phyloP scores from a whole-genome alignment of 2,888 invertebrate species.

The Laspeyria flexula region DNA sequence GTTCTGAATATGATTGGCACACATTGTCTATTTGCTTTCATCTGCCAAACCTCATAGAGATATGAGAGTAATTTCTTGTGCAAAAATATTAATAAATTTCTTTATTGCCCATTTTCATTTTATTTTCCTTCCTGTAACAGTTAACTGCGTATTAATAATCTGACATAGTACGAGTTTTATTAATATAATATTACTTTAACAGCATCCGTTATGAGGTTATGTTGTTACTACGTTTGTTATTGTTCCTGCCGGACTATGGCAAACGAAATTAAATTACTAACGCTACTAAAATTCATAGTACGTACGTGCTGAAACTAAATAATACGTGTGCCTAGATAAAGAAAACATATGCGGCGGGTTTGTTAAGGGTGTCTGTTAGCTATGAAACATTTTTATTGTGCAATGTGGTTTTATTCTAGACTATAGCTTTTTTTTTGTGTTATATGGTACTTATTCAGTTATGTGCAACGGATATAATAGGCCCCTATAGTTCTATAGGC shows the following conservation, averaged over 20 bases:
- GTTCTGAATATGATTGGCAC: too few species aligned
- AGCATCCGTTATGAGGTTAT: neutral
- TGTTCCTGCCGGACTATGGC: neutral
- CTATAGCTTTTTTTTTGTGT: neutral
- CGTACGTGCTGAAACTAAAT: conserved; percentile 1
- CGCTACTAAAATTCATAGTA: conserved; percentile 10
- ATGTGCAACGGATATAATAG: too few species aligned
- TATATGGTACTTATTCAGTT: too few species aligned
- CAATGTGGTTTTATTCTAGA: neutral
- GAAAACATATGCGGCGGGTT: conserved; percentile 10
- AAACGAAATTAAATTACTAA: conserved; percentile 15
- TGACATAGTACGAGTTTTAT: neutral
- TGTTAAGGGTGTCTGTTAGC: neutral
- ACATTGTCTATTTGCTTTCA: too few species aligned
- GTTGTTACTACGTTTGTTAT: neutral
- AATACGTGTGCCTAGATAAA: conserved; percentile 12
- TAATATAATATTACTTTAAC: neutral
- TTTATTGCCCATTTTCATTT: neutral
- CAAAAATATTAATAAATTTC: neutral
- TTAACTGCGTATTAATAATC: neutral
- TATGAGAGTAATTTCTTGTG: too few species aligned
- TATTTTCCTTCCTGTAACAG: neutral
- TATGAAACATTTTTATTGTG: neutral
- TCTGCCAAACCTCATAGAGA: too few species aligned
- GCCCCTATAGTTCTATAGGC: too few species aligned